phyloP scores from a whole-genome alignment of 2,888 invertebrate species.

The Cerastis leucographa region DNA sequence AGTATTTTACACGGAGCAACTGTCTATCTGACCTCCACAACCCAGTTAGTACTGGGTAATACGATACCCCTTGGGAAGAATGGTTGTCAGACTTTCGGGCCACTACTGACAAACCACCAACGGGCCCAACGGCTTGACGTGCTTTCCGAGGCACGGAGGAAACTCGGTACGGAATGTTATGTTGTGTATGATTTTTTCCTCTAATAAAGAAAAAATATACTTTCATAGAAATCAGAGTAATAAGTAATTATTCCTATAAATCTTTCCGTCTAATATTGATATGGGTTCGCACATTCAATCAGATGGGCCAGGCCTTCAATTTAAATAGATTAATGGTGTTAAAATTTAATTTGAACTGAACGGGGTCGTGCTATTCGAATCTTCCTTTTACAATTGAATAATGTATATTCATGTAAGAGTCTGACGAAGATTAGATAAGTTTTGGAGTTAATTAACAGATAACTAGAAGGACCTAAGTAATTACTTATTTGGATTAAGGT shows the following conservation, averaged over 20 bases:
- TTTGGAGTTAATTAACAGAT: slow-evolving; percentile 23
- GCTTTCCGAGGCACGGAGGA: no score
- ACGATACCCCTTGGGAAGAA: no score
- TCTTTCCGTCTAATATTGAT: slow-evolving; percentile 53
- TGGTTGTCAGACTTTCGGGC: no score
- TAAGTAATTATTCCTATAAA: slow-evolving; percentile 23
- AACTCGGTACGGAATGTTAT: no score
- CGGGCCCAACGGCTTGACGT: no score
- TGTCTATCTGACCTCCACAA: no score
- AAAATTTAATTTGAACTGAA: slow-evolving; percentile 69
- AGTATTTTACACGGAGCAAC: no score
- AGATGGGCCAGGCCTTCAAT: slow-evolving; percentile 66
- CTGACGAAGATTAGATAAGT: slow-evolving; percentile 31
- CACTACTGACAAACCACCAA: no score
- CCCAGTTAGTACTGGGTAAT: no score
- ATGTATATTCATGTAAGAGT: slow-evolving; percentile 49
- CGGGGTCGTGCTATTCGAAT: slow-evolving; percentile 57
- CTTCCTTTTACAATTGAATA: slow-evolving; percentile 70
- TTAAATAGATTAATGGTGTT: slow-evolving; percentile 74
- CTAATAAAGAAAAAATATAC: background rate
- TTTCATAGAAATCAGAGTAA: background rate
- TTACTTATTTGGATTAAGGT: slow-evolving; percentile 11
- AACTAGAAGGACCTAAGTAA: slow-evolving; percentile 2
- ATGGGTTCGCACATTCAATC: slow-evolving; percentile 59
- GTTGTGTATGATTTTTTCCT: background rate